Percentiles rank a stretch among this genome's conserved stretches.
Evolutionary conservation across 2,797 vertebrate genomes (phyloP).

Genomic region (Melanotaenia maccullochi): DNA sequence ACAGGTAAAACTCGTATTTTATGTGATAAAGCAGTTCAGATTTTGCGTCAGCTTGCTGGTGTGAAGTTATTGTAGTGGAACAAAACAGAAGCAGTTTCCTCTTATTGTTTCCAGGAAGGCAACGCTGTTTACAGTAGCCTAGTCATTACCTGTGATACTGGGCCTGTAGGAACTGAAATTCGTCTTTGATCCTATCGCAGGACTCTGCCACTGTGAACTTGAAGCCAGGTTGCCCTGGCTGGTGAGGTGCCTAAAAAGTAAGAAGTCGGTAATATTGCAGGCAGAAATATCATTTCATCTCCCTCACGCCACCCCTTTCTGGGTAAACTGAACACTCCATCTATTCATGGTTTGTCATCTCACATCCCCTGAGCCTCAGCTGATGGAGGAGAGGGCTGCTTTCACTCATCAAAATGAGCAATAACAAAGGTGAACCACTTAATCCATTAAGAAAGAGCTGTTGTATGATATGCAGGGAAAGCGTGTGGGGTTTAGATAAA

Average conservation of each 20-base stretch:
- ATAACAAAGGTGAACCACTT: constrained; percentile 64
- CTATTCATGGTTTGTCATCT: constrained; percentile 51
- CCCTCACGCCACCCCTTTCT: neutral
- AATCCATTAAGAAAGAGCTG: constrained; percentile 48
- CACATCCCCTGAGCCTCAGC: constrained; percentile 59
- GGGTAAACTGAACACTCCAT: constrained; percentile 7
- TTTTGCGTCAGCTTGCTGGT: neutral
- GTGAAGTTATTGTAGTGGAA: constrained; percentile 26
- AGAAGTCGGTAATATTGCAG: constrained; percentile 39
- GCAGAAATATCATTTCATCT: constrained; percentile 53
- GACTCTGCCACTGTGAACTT: constrained; percentile 97
- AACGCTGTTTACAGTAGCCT: constrained; percentile 26
- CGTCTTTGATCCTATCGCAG: constrained; percentile 95
- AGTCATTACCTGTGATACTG: constrained; percentile 93
- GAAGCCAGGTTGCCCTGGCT: constrained; percentile 94
- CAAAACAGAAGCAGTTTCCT: constrained; percentile 49
- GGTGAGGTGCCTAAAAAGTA: constrained; percentile 90
- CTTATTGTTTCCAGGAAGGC: constrained; percentile 60
- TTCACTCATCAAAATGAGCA: constrained; percentile 66
- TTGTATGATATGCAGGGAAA: neutral
- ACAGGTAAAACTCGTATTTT: neutral
- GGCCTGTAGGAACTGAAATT: constrained; percentile 97
- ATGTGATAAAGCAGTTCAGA: neutral
- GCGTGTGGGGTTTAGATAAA: neutral
- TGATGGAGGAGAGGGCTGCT: constrained; percentile 53